Evolutionary conservation across 2,113 vertebrate genomes (phyloP).

Genomic region (Eulemur rufifrons): DNA sequence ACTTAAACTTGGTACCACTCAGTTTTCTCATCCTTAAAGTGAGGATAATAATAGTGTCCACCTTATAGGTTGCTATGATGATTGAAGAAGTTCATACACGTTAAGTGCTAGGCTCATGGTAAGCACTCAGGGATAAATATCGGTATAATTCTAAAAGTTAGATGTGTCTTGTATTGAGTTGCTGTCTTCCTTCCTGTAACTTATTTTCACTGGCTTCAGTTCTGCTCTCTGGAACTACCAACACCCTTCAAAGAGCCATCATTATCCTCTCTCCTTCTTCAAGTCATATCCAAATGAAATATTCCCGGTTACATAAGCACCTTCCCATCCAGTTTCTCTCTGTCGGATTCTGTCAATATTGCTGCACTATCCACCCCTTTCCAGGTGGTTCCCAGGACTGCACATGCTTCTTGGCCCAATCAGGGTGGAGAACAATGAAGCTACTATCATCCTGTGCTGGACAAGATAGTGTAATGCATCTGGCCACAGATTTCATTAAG

Average conservation of each 20-base stretch:
- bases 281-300: not conserved
- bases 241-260: not conserved
- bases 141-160: not conserved
- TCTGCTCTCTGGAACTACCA: not conserved
- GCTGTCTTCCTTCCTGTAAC: not conserved
- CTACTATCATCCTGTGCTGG: not conserved
- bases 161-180: not conserved
- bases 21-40: not conserved
- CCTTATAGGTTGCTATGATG: not conserved
- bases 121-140: not conserved
- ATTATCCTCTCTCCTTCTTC: not conserved
- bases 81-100: no score
- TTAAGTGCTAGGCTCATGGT: not conserved
- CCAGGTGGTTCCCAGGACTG: not conserved
- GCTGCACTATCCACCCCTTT: not conserved
- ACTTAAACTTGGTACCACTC: not conserved
- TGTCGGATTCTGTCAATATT: not conserved
- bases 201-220: not conserved
- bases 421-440: not conserved
- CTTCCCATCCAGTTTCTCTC: not conserved
- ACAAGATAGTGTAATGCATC: not conserved
- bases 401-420: not conserved
- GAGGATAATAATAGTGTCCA: not conserved
- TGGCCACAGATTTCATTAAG: not conserved
- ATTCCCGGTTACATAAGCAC: not conserved